Base-by-base conservation (phyloP, 1,140 invertebrate species). In the Nylanderia fulva region DNA sequence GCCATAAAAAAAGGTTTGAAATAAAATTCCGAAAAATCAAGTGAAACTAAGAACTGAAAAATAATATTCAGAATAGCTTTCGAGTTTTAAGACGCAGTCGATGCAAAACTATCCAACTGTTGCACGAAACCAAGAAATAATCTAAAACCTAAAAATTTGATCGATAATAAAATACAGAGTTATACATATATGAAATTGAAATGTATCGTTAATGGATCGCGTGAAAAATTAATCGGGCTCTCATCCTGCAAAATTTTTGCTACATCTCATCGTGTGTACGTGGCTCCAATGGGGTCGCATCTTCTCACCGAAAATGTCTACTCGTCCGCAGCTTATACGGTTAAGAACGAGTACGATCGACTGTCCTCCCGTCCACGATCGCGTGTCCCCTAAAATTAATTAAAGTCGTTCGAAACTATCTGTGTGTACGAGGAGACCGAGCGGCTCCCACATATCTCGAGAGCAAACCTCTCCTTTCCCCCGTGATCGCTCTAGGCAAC, bases 371-470 rank as follows among this genome's bases (percentile, higher is more conserved):
- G 72, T 84, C 2, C 45, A 77, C 82, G 82, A 84, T 84, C 72
- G 69, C 58, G 69, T 52, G 82, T 85, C 84, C 76, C 84, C 86
- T 86, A 86, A 86, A 88, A 88, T 91, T 85, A 88, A 90, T 90
- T 90, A 90, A 90, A 90, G 85, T 84, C 85, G 80, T 74, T 90
- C 54, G 76, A 61, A 84, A 88, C 69, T 87, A 83, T 90, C 86
- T 89, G 89, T 90, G 89, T 88, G 89, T 90, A 90, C 89, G 83
- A 90, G 54, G 61, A 60, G 71, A 86, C 84, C 75, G 86, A 85
- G 75, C 75, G 86, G 89, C 89, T 90, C 88, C 88, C 88, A 90
- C 88, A 90, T 90, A 86, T 88, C 77, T 82, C 79, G 88, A 45
- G 85, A 89, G 72, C 79, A 60, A 76, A 68, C 63, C 63, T 79